Evolutionary conservation across 2,888 invertebrate genomes (phyloP).

Genomic region (Hydraecia micacea): DNA sequence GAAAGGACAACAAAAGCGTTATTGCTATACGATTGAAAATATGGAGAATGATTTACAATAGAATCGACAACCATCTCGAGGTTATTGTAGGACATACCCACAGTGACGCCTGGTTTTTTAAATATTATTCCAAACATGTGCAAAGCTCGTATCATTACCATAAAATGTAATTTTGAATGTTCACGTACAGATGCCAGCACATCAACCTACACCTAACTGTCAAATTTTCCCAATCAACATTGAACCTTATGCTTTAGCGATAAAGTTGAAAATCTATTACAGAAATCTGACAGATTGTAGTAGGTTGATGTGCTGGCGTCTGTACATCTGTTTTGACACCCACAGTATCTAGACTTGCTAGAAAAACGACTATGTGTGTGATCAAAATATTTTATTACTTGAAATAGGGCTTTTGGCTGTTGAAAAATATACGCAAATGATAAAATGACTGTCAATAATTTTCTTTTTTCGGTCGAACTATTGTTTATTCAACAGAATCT

Average conservation of each 20-base stretch:
- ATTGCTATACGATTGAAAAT: not conserved
- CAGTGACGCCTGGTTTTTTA: slow-evolving; percentile 19
- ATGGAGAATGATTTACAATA: not conserved
- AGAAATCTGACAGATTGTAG: too few species aligned
- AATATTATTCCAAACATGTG: slow-evolving; percentile 59
- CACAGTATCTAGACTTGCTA: slow-evolving; percentile 38
- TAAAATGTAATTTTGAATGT: slow-evolving; percentile 49
- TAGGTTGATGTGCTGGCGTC: too few species aligned
- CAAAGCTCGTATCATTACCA: slow-evolving; percentile 37
- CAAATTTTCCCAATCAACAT: too few species aligned
- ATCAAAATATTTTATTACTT: slow-evolving; percentile 22
- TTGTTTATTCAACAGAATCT: not conserved
- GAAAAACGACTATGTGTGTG: slow-evolving; percentile 4
- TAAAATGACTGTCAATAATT: not conserved
- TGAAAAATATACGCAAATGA: not conserved
- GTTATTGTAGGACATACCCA: slow-evolving; percentile 39
- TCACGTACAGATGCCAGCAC: too few species aligned
- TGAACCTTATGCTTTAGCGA: too few species aligned
- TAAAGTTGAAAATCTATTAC: too few species aligned
- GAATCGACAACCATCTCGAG: slow-evolving; percentile 2
- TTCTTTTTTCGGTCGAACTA: not conserved
- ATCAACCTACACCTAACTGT: too few species aligned
- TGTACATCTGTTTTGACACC: slow-evolving; percentile 51
- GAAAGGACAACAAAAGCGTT: not conserved
- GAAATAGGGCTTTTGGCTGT: not conserved